Percentiles rank a stretch among this genome's conserved stretches.
These are phyloP conservation scores for Adoxophyes honmai DNA, from an alignment of 1,140 invertebrate species.

Conservation along the genomic window DNA sequence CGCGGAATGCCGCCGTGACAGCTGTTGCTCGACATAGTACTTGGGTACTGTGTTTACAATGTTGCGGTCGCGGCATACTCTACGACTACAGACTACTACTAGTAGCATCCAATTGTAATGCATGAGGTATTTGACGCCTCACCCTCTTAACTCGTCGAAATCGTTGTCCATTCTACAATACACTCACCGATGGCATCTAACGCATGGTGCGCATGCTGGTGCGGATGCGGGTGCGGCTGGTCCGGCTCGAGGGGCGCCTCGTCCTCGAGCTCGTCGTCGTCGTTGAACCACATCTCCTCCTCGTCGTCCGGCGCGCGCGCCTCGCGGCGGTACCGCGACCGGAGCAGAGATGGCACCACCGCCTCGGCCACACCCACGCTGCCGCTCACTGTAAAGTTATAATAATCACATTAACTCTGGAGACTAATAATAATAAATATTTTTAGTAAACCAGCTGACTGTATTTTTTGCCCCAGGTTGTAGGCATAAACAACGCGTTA, in stretches of 20 bases:
- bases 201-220: constrained; percentile 45
- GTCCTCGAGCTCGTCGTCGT: constrained; percentile 96
- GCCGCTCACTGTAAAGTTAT: constrained; percentile 46
- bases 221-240: constrained; percentile 63
- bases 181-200: constrained; percentile 46
- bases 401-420: constrained; percentile 8
- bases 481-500: too few relatives aligned
- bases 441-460: too few relatives aligned
- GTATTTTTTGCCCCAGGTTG: too few relatives aligned
- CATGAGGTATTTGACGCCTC: too few relatives aligned
- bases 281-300: constrained; percentile 99
- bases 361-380: constrained; percentile 62
- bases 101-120: too few relatives aligned
- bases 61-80: too few relatives aligned
- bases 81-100: too few relatives aligned
- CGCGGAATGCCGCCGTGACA: too few relatives aligned
- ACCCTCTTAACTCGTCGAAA: background rate
- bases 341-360: constrained; percentile 86
- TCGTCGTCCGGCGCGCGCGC: constrained; percentile 96
- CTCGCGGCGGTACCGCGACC: constrained; percentile 91
- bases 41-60: too few relatives aligned
- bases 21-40: too few relatives aligned
- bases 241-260: constrained; percentile 73
- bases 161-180: background rate
- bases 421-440: constrained; percentile 13